These are phyloP conservation scores for Globia sparganii DNA, from an alignment of 2,888 invertebrate genomes.

Conservation along the genomic window DNA sequence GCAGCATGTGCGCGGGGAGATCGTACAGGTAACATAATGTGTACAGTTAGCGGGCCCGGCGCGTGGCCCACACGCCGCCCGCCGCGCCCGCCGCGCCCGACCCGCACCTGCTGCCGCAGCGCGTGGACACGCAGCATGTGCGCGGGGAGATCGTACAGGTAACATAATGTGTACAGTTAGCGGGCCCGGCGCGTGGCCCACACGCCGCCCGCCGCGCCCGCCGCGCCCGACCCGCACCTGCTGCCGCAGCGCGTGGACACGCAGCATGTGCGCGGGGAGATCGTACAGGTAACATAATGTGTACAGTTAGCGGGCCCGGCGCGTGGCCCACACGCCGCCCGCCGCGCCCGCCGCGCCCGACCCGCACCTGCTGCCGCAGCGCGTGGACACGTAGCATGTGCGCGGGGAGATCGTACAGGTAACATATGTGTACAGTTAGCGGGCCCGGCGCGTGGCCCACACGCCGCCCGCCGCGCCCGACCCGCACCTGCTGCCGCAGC, in stretches of 20 bases:
- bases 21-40: no score
- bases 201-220: no score
- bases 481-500: conserved; percentile 74
- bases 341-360: conserved; percentile 34
- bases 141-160: conserved; percentile 77
- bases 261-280: conserved; percentile 61
- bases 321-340: not conserved
- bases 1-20: no score
- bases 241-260: conserved; percentile 89
- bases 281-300: conserved; percentile 23
- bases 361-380: conserved; percentile 87
- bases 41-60: no score
- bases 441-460: conserved; percentile 62
- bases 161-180: conserved; percentile 2
- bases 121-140: conserved; percentile 92
- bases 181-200: no score
- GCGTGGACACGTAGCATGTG: conserved; percentile 89
- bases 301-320: not conserved
- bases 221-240: conserved; percentile 76
- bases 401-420: conserved; percentile 60
- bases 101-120: conserved; percentile 75
- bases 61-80: conserved; percentile 69
- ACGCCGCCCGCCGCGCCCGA: conserved; percentile 31
- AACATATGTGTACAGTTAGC: conserved; percentile 32
- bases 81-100: conserved; percentile 15